phyloP scores from a whole-genome alignment of 2,113 vertebrate genomes.

The Cinclus cinclus region DNA sequence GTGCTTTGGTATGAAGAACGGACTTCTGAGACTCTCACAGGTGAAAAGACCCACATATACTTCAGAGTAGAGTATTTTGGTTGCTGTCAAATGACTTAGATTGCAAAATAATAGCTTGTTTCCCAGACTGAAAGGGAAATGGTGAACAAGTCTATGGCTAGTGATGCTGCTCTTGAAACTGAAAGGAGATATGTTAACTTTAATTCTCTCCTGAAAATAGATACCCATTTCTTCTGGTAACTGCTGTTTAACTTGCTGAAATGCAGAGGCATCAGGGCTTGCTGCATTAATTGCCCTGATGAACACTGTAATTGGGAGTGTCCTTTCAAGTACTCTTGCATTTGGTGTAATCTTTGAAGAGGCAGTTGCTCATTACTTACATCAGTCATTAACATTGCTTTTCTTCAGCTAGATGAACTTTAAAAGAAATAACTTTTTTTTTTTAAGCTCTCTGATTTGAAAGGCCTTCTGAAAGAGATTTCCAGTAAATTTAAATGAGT shows the following conservation, averaged over 20 bases:
- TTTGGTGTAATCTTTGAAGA: not conserved
- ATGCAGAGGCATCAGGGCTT: not conserved
- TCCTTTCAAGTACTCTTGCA: not conserved
- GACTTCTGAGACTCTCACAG: not conserved
- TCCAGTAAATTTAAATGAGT: constrained; percentile 65
- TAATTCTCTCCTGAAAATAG: not conserved
- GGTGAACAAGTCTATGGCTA: not conserved
- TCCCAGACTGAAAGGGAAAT: not conserved
- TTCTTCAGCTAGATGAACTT: not conserved
- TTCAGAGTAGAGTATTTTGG: not conserved
- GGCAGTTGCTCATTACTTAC: not conserved
- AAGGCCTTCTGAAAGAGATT: constrained; percentile 77
- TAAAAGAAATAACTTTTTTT: not conserved
- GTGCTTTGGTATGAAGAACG: not conserved
- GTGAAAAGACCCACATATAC: not conserved
- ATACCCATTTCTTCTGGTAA: not conserved
- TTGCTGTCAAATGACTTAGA: not conserved
- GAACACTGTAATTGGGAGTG: not conserved
- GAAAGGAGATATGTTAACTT: not conserved
- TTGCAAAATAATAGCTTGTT: not conserved
- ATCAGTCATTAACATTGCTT: not conserved
- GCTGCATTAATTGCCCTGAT: not conserved
- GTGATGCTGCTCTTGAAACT: not conserved
- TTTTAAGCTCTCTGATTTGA: constrained; percentile 70
- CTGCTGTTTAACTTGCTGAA: not conserved